phyloP scores from a whole-genome alignment of 2,113 vertebrate genomes.

The Antechinus stuartii region DNA sequence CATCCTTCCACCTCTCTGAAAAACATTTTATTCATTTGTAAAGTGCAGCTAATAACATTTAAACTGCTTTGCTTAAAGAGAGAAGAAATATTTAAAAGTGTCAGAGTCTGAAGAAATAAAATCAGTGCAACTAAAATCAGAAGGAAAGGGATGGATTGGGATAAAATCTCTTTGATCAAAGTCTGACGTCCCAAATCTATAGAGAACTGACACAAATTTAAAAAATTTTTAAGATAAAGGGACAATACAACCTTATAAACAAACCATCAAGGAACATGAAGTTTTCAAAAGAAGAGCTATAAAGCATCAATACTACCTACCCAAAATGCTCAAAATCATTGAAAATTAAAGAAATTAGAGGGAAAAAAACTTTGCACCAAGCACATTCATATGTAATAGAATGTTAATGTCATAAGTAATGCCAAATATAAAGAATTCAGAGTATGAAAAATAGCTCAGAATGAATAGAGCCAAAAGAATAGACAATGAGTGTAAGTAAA shows the following conservation, averaged over 20 bases:
- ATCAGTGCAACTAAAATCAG: background rate
- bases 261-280: no score
- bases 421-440: background rate
- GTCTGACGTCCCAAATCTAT: background rate
- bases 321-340: background rate
- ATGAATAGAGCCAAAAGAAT: background rate
- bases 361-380: background rate
- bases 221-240: no score
- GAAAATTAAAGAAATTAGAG: background rate
- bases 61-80: background rate
- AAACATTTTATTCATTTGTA: background rate
- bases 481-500: background rate
- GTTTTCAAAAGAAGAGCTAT: background rate
- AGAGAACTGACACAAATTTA: background rate
- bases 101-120: background rate
- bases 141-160: background rate
- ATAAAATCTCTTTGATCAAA: background rate
- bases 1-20: background rate
- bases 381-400: background rate
- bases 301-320: background rate
- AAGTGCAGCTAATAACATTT: background rate
- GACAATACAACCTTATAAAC: no score
- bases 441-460: background rate
- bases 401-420: background rate
- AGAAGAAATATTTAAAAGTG: constrained; percentile 40